Evolutionary conservation across 2,888 invertebrate genomes (phyloP).

Genomic region (Argynnis bischoffii): DNA sequence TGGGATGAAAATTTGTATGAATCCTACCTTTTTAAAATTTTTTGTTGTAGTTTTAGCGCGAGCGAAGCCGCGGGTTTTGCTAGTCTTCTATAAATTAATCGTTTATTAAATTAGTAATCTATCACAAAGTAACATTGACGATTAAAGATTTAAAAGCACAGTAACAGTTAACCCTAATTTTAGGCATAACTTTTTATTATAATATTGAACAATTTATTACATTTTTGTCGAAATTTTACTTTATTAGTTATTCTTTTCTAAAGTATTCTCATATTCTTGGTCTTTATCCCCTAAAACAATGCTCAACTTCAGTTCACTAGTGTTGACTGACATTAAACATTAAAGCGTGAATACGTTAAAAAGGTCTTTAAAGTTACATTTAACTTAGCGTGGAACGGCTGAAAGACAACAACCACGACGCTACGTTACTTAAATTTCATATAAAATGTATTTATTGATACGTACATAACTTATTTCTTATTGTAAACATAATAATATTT

Average conservation of each 20-base stretch:
- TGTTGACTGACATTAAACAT: constrained; percentile 25
- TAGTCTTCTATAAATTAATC: too few species aligned
- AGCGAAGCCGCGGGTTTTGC: too few species aligned
- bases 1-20: too few species aligned
- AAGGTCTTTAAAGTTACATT: constrained; percentile 16
- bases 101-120: too few species aligned
- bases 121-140: too few species aligned
- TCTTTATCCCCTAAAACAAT: constrained; percentile 4
- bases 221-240: not conserved
- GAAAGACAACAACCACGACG: constrained; percentile 10
- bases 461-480: not conserved
- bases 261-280: constrained; percentile 10
- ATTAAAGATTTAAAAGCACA: too few species aligned
- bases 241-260: not conserved
- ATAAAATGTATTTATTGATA: constrained; percentile 7
- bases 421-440: constrained; percentile 8
- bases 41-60: too few species aligned
- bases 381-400: not conserved
- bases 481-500: too few species aligned
- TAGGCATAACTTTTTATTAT: too few species aligned
- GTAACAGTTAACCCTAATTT: too few species aligned
- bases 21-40: too few species aligned
- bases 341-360: constrained; percentile 21
- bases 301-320: constrained; percentile 2
- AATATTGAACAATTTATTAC: too few species aligned